Evolutionary conservation across 2,113 vertebrate species (phyloP).

Genomic region (Sialia sialis): DNA sequence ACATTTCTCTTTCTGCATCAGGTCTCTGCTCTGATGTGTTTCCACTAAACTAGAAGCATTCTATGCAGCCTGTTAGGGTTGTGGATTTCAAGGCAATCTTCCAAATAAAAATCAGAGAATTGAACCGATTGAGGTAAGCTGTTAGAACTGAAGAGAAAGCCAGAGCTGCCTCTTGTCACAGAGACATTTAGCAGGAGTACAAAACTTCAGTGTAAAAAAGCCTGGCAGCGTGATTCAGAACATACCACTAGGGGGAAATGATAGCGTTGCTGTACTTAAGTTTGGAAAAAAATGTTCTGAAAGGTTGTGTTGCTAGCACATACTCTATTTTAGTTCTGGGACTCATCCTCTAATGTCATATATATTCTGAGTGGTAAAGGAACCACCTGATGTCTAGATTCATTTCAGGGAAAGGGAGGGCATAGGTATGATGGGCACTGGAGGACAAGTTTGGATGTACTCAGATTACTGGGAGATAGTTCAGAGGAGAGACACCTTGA

Average conservation of each 20-base stretch:
- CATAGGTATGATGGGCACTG: conserved; percentile 38
- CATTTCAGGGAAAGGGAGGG: conserved; percentile 60
- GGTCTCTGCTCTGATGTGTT: neutral
- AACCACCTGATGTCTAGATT: conserved; percentile 56
- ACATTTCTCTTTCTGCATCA: neutral
- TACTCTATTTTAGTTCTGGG: conserved; percentile 52
- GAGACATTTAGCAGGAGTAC: neutral
- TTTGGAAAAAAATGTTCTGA: conserved; percentile 39
- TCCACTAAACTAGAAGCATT: neutral
- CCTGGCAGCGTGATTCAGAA: neutral
- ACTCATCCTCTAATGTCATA: conserved; percentile 39
- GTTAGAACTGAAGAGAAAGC: neutral
- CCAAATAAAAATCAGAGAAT: neutral
- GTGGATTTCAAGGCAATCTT: neutral
- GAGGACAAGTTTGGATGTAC: conserved; percentile 24
- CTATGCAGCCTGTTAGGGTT: neutral
- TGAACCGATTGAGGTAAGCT: neutral
- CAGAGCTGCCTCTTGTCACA: neutral
- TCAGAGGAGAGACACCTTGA: conserved; percentile 52
- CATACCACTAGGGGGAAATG: neutral
- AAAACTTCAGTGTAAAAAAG: neutral
- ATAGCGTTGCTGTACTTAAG: neutral
- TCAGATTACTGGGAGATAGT: conserved; percentile 33
- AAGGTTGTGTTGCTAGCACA: conserved; percentile 40
- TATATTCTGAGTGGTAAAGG: conserved; percentile 39